phyloP scores from a whole-genome alignment of 2,797 vertebrate species.

The Babyrousa celebensis region DNA sequence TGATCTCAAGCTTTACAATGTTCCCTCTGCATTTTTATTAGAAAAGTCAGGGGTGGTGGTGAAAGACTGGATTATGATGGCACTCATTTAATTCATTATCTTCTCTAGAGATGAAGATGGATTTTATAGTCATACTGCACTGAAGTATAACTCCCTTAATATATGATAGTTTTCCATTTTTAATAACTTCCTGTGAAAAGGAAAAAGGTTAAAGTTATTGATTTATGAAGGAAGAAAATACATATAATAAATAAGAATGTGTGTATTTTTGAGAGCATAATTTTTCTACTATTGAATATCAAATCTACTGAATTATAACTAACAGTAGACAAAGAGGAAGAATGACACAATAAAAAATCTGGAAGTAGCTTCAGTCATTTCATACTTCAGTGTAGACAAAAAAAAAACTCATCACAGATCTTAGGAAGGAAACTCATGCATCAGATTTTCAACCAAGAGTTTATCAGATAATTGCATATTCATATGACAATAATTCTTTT shows the following conservation, averaged over 20 bases:
- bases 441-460: slow-evolving; percentile 19
- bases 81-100: slow-evolving; percentile 71
- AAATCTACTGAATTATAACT: neutral
- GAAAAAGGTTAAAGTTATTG: slow-evolving; percentile 41
- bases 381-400: neutral
- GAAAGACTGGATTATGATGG: slow-evolving; percentile 49
- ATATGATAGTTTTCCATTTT: slow-evolving; percentile 66
- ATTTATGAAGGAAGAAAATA: slow-evolving; percentile 65
- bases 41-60: neutral
- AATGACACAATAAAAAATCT: slow-evolving; percentile 42
- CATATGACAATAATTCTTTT: neutral
- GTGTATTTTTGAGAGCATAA: neutral
- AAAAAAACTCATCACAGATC: slow-evolving; percentile 47
- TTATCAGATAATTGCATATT: neutral
- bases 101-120: slow-evolving; percentile 69
- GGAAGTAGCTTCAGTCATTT: neutral
- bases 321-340: neutral
- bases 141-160: slow-evolving; percentile 49
- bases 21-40: slow-evolving; percentile 74
- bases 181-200: slow-evolving; percentile 48
- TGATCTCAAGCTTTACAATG: neutral
- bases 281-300: slow-evolving; percentile 44
- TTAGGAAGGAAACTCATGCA: neutral
- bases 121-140: slow-evolving; percentile 53
- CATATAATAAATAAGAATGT: neutral